Evolutionary conservation across 2,888 invertebrate species (phyloP).

Genomic region (Parnassius glacialis): DNA sequence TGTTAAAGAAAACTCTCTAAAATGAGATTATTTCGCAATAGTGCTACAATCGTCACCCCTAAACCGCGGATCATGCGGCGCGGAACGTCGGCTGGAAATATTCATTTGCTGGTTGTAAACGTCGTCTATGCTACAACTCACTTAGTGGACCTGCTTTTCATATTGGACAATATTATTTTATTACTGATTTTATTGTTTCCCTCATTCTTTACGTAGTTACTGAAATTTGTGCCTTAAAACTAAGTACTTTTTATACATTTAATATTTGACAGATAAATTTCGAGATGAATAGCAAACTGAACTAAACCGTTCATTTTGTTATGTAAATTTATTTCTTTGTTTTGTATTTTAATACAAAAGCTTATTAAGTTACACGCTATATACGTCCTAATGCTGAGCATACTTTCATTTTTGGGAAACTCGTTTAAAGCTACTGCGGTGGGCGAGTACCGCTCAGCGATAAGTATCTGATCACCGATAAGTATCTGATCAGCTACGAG

Average conservation of each 20-base stretch:
- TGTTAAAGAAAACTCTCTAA: too few species aligned
- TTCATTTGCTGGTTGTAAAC: conserved; percentile 65
- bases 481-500: too few species aligned
- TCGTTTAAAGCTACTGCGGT: conserved; percentile 76
- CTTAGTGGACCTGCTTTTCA: conserved; percentile 54
- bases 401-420: conserved; percentile 49
- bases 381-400: too few species aligned
- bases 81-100: conserved; percentile 44
- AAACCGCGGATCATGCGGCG: conserved; percentile 33
- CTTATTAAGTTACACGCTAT: too few species aligned
- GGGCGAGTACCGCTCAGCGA: conserved; percentile 48
- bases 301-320: too few species aligned
- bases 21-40: background rate
- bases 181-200: conserved; percentile 9
- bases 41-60: conserved; percentile 44
- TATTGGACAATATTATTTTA: conserved; percentile 27
- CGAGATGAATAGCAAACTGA: too few species aligned
- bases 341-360: too few species aligned
- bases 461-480: too few species aligned
- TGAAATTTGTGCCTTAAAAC: too few species aligned
- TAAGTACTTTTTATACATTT: too few species aligned
- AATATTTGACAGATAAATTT: too few species aligned
- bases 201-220: conserved; percentile 10
- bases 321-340: too few species aligned
- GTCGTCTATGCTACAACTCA: conserved; percentile 61